These are phyloP conservation scores for Zaprionus nigranus DNA, from an alignment of 1,140 invertebrate species.

Conservation along the genomic window DNA sequence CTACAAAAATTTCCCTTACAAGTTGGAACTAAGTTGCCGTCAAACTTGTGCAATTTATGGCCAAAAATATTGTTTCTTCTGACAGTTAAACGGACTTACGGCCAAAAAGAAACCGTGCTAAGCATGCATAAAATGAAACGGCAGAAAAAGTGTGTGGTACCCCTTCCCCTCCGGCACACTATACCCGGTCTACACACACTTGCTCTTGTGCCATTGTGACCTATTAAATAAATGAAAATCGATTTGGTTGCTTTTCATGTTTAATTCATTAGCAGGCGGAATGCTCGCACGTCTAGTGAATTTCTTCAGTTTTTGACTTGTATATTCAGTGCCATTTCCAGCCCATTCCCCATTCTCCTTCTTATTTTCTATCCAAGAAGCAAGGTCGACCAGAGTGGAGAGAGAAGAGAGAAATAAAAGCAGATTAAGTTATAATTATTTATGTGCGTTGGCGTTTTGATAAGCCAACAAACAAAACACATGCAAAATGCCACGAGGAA, in stretches of 20 bases:
- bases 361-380: neutral
- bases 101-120: neutral
- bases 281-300: constrained; percentile 18
- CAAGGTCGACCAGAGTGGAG: constrained; percentile 28
- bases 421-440: constrained; percentile 37
- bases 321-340: constrained; percentile 10
- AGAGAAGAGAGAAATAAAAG: constrained; percentile 38
- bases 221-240: constrained; percentile 49
- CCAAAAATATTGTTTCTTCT: neutral
- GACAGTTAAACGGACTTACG: neutral
- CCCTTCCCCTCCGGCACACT: neutral
- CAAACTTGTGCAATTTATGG: neutral
- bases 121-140: constrained; percentile 1
- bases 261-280: constrained; percentile 45
- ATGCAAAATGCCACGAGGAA: constrained; percentile 15
- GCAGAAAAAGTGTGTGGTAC: neutral
- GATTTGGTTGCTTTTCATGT: constrained; percentile 48
- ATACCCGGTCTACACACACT: neutral
- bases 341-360: neutral
- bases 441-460: constrained; percentile 8
- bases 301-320: neutral
- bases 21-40: neutral
- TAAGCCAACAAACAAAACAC: constrained; percentile 32
- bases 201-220: constrained; percentile 29
- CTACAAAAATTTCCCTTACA: neutral